Evolutionary conservation across 2,797 vertebrate species (phyloP).

Genomic region (Neosilurus hyrtlii): DNA sequence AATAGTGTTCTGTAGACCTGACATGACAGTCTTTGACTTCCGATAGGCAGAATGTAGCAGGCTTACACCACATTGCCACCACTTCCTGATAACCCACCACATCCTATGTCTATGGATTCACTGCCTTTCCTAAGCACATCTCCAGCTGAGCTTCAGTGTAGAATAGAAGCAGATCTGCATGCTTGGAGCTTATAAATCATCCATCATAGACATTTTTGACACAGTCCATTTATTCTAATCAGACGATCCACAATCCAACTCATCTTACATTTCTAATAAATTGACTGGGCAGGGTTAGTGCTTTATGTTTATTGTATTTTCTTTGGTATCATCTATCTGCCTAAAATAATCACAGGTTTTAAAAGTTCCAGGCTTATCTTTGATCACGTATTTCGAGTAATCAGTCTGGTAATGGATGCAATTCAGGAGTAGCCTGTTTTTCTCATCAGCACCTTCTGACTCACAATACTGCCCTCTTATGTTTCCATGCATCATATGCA

Average conservation of each 20-base stretch:
- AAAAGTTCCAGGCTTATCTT: neutral
- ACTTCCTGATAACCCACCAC: neutral
- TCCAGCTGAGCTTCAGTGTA: neutral
- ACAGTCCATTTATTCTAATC: neutral
- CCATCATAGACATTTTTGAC: neutral
- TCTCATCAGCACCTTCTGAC: conserved; percentile 10
- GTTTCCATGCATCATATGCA: neutral
- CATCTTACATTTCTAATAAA: neutral
- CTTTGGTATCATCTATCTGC: neutral
- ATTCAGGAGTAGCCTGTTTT: conserved; percentile 31
- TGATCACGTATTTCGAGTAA: neutral
- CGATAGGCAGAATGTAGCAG: neutral
- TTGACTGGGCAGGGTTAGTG: neutral
- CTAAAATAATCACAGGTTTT: neutral
- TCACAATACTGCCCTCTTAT: conserved; percentile 35
- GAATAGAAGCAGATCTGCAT: neutral
- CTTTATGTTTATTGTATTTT: neutral
- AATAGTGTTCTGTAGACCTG: neutral
- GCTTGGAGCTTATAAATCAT: neutral
- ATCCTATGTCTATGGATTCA: neutral
- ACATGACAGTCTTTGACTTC: neutral
- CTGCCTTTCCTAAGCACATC: neutral
- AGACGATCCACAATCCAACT: neutral
- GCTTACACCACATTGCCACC: neutral
- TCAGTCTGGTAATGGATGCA: neutral